These are phyloP conservation scores for Choloepus hoffmanni DNA, from an alignment of 2,113 vertebrate species.

Conservation along the genomic window DNA sequence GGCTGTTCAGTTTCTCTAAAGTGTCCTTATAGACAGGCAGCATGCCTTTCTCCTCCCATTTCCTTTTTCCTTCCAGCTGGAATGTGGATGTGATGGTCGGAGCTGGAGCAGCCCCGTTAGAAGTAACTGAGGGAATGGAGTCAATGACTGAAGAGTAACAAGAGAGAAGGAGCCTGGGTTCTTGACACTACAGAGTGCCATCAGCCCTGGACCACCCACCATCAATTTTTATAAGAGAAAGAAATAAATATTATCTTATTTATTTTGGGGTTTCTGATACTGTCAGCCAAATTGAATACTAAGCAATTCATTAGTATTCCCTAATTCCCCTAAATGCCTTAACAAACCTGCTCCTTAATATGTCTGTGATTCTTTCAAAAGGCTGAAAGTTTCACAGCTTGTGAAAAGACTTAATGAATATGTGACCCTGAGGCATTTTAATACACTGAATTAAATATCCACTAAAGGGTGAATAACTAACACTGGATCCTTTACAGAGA, in stretches of 20 bases:
- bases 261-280: neutral
- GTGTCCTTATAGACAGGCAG: neutral
- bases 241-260: neutral
- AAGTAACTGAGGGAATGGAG: neutral
- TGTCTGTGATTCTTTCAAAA: neutral
- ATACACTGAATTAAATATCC: neutral
- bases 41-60: neutral
- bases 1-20: neutral
- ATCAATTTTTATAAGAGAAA: neutral
- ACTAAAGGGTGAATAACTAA: neutral
- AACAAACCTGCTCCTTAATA: neutral
- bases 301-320: neutral
- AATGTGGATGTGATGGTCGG: neutral
- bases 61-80: neutral
- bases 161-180: neutral
- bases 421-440: neutral
- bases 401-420: neutral
- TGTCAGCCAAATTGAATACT: neutral
- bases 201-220: neutral
- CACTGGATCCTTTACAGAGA: neutral
- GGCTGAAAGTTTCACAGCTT: neutral
- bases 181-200: neutral
- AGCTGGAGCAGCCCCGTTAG: neutral
- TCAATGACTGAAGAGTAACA: neutral
- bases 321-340: neutral